Conservation (phyloP, 2,797 vertebrate species). For the Ciconia nigra region DNA sequence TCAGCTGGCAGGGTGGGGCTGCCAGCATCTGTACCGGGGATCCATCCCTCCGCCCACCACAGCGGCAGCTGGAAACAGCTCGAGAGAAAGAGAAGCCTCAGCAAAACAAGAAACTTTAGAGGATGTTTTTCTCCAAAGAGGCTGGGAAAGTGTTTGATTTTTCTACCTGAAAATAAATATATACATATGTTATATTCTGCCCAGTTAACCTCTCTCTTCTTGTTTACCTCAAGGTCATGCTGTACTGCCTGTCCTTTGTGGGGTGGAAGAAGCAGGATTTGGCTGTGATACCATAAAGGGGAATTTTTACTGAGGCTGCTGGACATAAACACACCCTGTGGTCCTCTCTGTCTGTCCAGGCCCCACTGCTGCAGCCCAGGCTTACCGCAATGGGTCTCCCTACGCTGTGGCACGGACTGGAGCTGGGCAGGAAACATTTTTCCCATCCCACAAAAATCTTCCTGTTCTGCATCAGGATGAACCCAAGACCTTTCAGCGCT, state of each 20-base stretch:
- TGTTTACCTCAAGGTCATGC: neutral
- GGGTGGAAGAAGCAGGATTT: neutral
- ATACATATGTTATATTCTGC: neutral
- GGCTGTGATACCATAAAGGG: neutral
- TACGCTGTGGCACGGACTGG: neutral
- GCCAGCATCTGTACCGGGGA: neutral
- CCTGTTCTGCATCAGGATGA: neutral
- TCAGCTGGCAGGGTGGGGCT: constrained; percentile 22
- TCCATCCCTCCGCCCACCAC: neutral
- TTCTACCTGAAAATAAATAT: neutral
- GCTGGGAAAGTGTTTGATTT: neutral
- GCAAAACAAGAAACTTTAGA: neutral
- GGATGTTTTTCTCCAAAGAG: neutral
- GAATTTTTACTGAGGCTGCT: neutral
- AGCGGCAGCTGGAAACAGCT: neutral
- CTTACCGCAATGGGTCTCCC: neutral
- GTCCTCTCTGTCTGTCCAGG: neutral
- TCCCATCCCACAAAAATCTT: neutral
- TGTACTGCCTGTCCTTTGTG: neutral
- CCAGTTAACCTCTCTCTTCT: neutral
- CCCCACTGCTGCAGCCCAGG: neutral
- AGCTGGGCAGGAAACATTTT: neutral
- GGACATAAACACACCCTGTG: neutral
- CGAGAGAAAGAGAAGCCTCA: neutral
- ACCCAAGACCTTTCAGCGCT: neutral